Evolutionary conservation across 92 coral and sea anemone genomes (phyloP).

Genomic region (Phymanthus crucifer): DNA sequence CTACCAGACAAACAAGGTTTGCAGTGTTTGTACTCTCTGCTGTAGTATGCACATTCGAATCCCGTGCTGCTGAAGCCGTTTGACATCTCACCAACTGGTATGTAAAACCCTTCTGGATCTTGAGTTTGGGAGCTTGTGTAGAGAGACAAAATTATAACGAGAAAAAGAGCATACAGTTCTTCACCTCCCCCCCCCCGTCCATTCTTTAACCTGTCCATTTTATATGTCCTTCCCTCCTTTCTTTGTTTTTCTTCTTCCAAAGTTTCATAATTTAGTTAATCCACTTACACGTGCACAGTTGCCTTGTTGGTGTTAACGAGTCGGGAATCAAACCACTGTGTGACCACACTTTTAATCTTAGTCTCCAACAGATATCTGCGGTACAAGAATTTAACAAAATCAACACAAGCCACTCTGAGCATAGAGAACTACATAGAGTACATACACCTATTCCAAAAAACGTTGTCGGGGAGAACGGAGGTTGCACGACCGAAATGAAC

Average conservation of each 20-base stretch:
- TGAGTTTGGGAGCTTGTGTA: background rate
- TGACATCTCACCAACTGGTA: background rate
- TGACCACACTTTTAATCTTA: background rate
- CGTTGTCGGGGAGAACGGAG: too few species aligned
- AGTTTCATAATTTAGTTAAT: too few species aligned
- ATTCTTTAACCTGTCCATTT: background rate
- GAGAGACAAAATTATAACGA: background rate
- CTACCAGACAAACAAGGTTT: background rate
- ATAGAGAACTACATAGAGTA: too few species aligned
- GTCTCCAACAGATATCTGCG: background rate
- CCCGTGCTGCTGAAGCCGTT: background rate
- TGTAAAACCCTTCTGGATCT: background rate
- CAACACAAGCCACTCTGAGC: too few species aligned
- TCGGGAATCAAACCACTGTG: background rate
- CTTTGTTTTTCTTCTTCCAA: too few species aligned
- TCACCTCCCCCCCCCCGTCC: background rate
- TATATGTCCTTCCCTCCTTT: background rate
- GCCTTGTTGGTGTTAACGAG: background rate
- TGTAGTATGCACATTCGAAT: background rate
- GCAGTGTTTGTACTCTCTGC: background rate
- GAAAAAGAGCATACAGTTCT: background rate
- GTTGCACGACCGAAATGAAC: too few species aligned
- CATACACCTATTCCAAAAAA: too few species aligned
- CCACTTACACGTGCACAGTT: background rate
- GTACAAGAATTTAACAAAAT: too few species aligned